These are phyloP conservation scores for Pagetopsis macropterus DNA, from an alignment of 2,797 vertebrate genomes.

Conservation along the genomic window DNA sequence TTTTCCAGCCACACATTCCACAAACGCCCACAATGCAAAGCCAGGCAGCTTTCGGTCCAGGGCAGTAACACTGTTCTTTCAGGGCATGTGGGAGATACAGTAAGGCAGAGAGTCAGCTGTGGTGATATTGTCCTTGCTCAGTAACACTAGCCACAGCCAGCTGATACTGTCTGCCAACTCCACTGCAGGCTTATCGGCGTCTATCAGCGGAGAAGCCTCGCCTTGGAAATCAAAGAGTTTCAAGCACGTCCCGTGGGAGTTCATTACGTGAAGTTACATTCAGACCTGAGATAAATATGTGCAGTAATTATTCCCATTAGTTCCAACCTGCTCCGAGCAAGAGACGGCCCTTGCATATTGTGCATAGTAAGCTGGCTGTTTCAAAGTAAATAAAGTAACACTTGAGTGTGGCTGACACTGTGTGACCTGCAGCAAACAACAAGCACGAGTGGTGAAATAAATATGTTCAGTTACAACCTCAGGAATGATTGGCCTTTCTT, in stretches of 20 bases:
- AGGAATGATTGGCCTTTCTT: constrained; percentile 31
- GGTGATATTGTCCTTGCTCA: constrained; percentile 33
- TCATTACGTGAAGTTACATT: constrained; percentile 22
- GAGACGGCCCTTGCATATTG: background rate
- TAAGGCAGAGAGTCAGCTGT: constrained; percentile 42
- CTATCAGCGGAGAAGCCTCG: constrained; percentile 35
- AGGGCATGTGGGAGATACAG: constrained; percentile 54
- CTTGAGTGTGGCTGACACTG: constrained; percentile 2
- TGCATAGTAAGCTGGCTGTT: constrained; percentile 2
- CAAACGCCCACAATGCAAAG: constrained; percentile 55
- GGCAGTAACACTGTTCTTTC: constrained; percentile 21
- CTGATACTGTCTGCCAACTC: constrained; percentile 52
- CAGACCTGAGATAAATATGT: constrained; percentile 25
- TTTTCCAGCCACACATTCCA: constrained; percentile 58
- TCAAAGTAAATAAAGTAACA: constrained; percentile 20
- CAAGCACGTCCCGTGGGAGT: constrained; percentile 15
- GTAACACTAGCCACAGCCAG: constrained; percentile 49
- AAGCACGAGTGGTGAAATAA: constrained; percentile 13
- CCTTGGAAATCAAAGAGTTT: constrained; percentile 49
- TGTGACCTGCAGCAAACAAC: constrained; percentile 33
- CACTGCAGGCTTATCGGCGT: constrained; percentile 44
- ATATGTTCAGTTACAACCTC: constrained; percentile 22
- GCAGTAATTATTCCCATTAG: constrained; percentile 13
- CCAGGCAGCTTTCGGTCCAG: constrained; percentile 38
- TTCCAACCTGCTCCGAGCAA: constrained; percentile 24